Evolutionary conservation across 2,113 vertebrate genomes (phyloP), one percentile per base, ranked within the genome.

Genomic region (Phaethon lepturus): DNA sequence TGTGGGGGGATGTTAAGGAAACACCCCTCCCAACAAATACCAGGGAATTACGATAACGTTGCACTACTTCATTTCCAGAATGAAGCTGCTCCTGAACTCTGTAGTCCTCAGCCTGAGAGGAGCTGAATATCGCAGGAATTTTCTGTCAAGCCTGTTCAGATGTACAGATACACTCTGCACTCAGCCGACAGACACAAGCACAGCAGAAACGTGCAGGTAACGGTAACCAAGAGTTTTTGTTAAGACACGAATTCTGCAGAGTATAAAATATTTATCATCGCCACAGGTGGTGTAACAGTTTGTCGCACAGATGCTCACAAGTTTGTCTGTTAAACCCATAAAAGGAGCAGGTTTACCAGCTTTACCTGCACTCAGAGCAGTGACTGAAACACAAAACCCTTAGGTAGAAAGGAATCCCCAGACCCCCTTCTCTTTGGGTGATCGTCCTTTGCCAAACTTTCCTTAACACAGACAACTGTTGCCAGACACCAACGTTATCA

Each of bases 241-340:
- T 83, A 74, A 90, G 77, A 69, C 66, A 66, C 71, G 81, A 72
- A 84, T 82, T 92, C 86, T 87, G 77, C 89, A 72, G 49, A 58
- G 31, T n/a, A 74, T 89, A 81, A 97, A 96, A 95, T 87, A 95
- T 95, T 96, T 92, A 95, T 87, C 69, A 38, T 53, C 0, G 1
- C 73, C 86, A 93, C 89, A 81, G 95, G 83, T 95, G 79, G 85
- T 81, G 80, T 24, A 95, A 55, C 88, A 93, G 93, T 92, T 95
- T 79, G 56, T 29, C 73, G 67, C 91, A 87, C 83, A 95, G 95
- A 78, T 88, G 84, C 80, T 91, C 14, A n/a, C 52, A 84, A 35
- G 45, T 14, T 73, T 55, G 22, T 28, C 60, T 71, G 33, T 50
- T 60, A 62, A 86, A 87, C 42, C 38, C n/a, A 6, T 12, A 69